phyloP scores from a whole-genome alignment of 1,140 invertebrate genomes.

The Drosophila tani region DNA sequence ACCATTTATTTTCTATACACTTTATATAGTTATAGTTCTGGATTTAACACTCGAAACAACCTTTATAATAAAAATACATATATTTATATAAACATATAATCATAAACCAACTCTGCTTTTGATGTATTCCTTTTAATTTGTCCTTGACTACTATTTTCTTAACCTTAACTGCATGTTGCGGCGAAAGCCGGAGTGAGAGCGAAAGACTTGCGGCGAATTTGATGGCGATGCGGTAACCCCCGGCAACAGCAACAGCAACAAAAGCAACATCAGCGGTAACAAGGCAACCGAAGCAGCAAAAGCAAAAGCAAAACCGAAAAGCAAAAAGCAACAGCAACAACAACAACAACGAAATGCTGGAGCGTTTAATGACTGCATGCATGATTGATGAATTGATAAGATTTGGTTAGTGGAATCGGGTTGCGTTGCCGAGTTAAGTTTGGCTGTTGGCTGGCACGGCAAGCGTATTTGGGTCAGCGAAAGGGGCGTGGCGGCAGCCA shows the following conservation, averaged over 20 bases:
- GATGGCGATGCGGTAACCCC: constrained; percentile 40
- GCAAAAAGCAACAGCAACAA: constrained; percentile 29
- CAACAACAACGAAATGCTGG: constrained; percentile 36
- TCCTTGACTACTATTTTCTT: background rate
- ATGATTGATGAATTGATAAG: constrained; percentile 82
- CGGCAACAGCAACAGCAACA: constrained; percentile 30
- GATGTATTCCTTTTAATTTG: background rate
- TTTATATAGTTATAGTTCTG: too few relatives aligned
- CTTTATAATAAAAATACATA: too few relatives aligned
- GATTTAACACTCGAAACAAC: too few relatives aligned
- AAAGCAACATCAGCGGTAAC: constrained; percentile 11
- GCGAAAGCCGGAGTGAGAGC: constrained; percentile 29
- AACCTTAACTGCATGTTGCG: constrained; percentile 28
- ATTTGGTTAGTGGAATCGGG: constrained; percentile 48
- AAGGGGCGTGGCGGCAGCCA: constrained; percentile 62
- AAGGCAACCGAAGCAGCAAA: constrained; percentile 20
- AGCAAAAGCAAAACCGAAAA: background rate
- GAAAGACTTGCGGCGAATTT: constrained; percentile 56
- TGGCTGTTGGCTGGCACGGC: constrained; percentile 45
- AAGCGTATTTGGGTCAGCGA: constrained; percentile 67
- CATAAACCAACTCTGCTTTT: too few relatives aligned
- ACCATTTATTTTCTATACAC: too few relatives aligned
- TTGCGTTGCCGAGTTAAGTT: constrained; percentile 17
- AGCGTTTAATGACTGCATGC: constrained; percentile 78
- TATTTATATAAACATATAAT: too few relatives aligned